These are phyloP conservation scores for Hemichromis elongatus DNA, from an alignment of 2,113 vertebrate species.

Conservation along the genomic window DNA sequence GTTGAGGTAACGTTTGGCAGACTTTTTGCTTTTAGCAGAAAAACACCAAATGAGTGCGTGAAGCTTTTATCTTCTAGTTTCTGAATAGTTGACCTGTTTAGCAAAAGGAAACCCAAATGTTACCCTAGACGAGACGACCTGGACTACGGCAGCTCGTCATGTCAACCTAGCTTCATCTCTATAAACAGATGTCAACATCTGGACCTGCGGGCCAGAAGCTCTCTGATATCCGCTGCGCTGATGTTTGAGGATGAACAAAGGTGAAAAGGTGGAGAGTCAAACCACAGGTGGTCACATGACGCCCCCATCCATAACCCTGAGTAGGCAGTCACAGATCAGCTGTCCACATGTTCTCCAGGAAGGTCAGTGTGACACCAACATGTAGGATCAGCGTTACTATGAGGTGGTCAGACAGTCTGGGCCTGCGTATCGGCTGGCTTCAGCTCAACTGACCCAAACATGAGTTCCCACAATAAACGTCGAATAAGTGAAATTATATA, in stretches of 20 bases:
- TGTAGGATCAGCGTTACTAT: background rate
- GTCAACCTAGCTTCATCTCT: background rate
- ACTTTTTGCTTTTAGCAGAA: background rate
- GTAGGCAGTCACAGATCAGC: background rate
- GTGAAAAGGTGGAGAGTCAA: background rate
- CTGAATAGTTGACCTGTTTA: background rate
- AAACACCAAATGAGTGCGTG: background rate
- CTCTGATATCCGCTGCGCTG: background rate
- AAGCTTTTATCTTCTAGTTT: background rate
- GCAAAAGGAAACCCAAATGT: fast-evolving
- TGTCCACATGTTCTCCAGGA: too few relatives aligned
- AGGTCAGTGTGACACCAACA: background rate
- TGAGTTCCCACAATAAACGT: too few relatives aligned
- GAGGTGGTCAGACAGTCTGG: background rate
- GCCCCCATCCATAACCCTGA: fast-evolving
- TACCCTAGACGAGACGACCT: background rate
- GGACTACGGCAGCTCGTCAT: background rate
- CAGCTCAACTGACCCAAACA: fast-evolving
- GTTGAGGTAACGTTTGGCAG: background rate
- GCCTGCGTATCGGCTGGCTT: background rate
- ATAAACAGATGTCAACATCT: background rate
- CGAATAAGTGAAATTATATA: background rate
- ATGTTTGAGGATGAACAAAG: background rate
- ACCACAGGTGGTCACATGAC: background rate
- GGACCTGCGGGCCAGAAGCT: background rate